Evolutionary conservation across 1,140 invertebrate species (phyloP).

Genomic region (Paraescarpia echinospica): DNA sequence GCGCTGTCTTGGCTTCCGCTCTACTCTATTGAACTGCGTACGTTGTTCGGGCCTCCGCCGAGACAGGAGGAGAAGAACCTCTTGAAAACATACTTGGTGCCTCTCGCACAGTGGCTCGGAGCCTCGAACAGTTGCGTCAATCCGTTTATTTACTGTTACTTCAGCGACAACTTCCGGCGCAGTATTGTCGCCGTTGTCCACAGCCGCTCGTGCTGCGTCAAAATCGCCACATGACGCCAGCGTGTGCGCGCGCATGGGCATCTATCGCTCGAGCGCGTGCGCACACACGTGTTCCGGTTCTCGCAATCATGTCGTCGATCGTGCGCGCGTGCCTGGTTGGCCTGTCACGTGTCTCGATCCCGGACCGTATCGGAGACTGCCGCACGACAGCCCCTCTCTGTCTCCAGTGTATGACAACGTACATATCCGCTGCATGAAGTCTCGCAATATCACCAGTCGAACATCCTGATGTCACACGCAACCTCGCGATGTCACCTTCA

Average conservation of each 20-base stretch:
- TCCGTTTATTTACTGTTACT: conserved; percentile 93
- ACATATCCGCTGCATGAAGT: not conserved
- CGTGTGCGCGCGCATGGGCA: not conserved
- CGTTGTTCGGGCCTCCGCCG: conserved; percentile 33
- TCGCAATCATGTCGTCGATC: not conserved
- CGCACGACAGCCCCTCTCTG: not conserved
- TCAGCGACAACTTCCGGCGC: conserved; percentile 89
- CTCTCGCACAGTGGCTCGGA: conserved; percentile 92
- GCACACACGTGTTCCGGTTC: not conserved
- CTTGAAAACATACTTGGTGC: conserved; percentile 48
- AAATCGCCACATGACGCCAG: conserved; percentile 11
- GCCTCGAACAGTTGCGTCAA: conserved; percentile 94
- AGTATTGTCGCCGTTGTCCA: conserved; percentile 66
- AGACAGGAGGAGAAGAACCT: conserved; percentile 14
- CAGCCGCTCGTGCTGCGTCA: conserved; percentile 14
- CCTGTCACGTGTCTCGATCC: not conserved
- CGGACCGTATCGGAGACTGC: not conserved
- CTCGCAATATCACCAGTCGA: not conserved
- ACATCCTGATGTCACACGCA: not conserved
- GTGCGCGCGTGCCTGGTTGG: not conserved
- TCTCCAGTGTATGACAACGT: not conserved
- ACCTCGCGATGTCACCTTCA: not conserved
- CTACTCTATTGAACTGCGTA: conserved; percentile 64
- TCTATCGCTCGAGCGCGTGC: not conserved
- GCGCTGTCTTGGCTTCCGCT: conserved; percentile 92